A percentile compares a stretch with the other conserved stretches of the same genome.
Conservation (phyloP, 2,797 vertebrate species). For the Malacoctenus gilli region DNA sequence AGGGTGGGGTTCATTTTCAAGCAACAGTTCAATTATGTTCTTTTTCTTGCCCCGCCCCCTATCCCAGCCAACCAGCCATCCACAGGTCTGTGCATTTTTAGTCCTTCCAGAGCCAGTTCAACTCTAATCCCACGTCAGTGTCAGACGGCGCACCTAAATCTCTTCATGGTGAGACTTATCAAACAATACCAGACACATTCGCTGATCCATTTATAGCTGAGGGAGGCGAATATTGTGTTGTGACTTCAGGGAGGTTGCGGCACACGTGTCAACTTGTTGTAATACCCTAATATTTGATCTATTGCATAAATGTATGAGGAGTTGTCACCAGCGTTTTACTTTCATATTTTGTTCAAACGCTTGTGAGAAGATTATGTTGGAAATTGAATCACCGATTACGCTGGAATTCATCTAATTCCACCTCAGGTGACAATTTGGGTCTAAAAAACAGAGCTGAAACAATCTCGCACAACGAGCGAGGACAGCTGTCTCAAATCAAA, state of each 20-base stretch:
- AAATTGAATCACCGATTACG: slow-evolving; percentile 71
- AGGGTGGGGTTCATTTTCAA: slow-evolving; percentile 49
- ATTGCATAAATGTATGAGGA: slow-evolving; percentile 76
- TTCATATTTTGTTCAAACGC: slow-evolving; percentile 63
- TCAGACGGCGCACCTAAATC: slow-evolving; percentile 76
- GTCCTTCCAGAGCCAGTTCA: slow-evolving; percentile 70
- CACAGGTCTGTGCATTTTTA: slow-evolving; percentile 40
- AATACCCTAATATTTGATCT: slow-evolving; percentile 77
- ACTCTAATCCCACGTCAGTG: slow-evolving; percentile 73
- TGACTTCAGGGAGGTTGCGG: slow-evolving; percentile 68
- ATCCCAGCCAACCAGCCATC: background rate
- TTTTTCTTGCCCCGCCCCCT: slow-evolving; percentile 2
- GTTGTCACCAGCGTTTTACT: slow-evolving; percentile 64
- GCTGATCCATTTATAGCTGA: slow-evolving; percentile 75
- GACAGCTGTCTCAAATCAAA: slow-evolving; percentile 68
- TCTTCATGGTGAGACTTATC: slow-evolving; percentile 79
- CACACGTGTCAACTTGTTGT: slow-evolving; percentile 74
- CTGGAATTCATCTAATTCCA: slow-evolving; percentile 72
- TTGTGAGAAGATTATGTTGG: slow-evolving; percentile 65
- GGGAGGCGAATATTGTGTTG: slow-evolving; percentile 71
- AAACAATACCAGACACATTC: slow-evolving; percentile 77
- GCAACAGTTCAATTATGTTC: no score
- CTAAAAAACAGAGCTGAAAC: slow-evolving; percentile 57
- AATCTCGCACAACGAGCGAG: slow-evolving; percentile 42
- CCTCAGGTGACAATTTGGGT: slow-evolving; percentile 71